Evolutionary conservation across 2,113 vertebrate genomes (phyloP), one percentile per base, ranked within the genome.

Genomic region (Passer montanus): DNA sequence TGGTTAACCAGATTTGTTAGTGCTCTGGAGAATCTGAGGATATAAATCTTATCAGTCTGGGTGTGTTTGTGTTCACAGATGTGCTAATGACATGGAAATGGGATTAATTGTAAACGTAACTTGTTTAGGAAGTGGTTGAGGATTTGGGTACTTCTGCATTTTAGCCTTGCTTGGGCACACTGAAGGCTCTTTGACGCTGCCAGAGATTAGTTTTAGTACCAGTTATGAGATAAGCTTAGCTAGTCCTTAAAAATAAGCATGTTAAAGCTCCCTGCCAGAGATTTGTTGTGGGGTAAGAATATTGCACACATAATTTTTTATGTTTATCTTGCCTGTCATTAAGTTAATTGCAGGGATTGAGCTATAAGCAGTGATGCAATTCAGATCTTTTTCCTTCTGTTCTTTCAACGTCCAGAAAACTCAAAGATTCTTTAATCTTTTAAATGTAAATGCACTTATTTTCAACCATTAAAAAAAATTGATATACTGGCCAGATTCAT

Each of bases 161-260:
- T 84, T 28, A 67, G 39, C 84, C 60, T 78, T 69, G 66, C 74
- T 56, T 8, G 9, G 58, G 55, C 3, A 2, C 44, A 37, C 66
- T 76, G 31, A 90, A 91, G 58, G 70, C 53, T 91, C 77, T 94
- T 79, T 90, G 96, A 95, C 82, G 58, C 49, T 87, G 41, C n/a
- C 52, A 73, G 78, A 90, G 78, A 90, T 91, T 81, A 82, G 44
- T 89, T 95, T 79, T 85, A 91, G 66, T 73, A 64, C 53, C 63
- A 72, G 63, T 68, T 93, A 63, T 52, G 53, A 90, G 62, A 91
- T 72, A 86, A 89, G 84, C 82, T 95, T 78, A 94, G 89, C 68
- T 63, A 66, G 60, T 55, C 43, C 69, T 92, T 94, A 86, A 91
- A 89, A 77, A 30, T 78, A 84, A 94, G 43, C 60, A 24, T 6